Percentiles rank a stretch among this genome's conserved stretches.
Conservation (phyloP, 1,140 invertebrate genomes). For the Heterodera carotae region DNA sequence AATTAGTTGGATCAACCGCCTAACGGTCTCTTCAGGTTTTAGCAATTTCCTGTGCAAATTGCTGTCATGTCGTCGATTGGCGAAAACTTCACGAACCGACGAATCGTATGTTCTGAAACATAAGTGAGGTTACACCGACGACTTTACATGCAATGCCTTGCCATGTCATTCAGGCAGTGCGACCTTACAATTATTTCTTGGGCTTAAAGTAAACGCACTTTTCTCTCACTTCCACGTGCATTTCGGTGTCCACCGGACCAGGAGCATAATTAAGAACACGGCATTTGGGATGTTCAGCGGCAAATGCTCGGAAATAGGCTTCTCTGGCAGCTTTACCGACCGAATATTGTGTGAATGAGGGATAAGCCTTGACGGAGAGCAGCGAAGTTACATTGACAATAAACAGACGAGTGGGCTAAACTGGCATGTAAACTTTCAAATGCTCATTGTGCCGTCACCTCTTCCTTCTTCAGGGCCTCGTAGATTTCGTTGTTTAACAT, state of each 20-base stretch:
- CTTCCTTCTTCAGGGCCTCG: constrained; percentile 29
- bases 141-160: no score
- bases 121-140: constrained; percentile 57
- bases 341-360: constrained; percentile 75
- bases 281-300: constrained; percentile 77
- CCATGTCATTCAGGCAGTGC: no score
- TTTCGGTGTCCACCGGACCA: constrained; percentile 86
- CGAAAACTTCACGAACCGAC: constrained; percentile 45
- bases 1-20: constrained; percentile 76
- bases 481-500: constrained; percentile 36
- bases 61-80: neutral
- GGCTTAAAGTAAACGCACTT: no score
- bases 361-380: constrained; percentile 76
- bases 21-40: constrained; percentile 76
- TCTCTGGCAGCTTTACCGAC: constrained; percentile 77
- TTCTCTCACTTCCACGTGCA: constrained; percentile 75
- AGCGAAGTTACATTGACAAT: constrained; percentile 87
- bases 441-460: neutral
- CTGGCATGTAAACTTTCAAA: neutral
- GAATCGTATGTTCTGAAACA: constrained; percentile 70
- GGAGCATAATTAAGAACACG: constrained; percentile 87
- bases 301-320: constrained; percentile 82
- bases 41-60: constrained; percentile 72
- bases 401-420: constrained; percentile 64
- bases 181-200: no score